Evolutionary conservation across 2,797 vertebrate species (phyloP).

Genomic region (Esox masquinongy): DNA sequence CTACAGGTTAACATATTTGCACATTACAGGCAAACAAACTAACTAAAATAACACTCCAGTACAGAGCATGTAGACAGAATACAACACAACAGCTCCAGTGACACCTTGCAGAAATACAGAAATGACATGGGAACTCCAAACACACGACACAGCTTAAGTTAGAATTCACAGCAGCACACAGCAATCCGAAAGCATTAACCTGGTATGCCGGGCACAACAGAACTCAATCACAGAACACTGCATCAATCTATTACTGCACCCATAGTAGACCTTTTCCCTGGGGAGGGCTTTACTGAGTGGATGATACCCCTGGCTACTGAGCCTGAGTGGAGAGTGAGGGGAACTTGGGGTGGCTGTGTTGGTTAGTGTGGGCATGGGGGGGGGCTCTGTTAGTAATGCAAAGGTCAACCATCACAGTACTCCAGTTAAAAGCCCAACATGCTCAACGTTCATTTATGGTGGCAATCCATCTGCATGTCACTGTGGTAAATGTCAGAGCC

Average conservation of each 20-base stretch:
- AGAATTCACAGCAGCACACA: background rate
- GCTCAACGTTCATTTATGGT: conserved; percentile 41
- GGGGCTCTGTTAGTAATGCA: background rate
- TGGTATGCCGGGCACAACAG: background rate
- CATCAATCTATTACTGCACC: background rate
- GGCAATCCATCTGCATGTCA: conserved; percentile 64
- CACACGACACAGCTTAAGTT: background rate
- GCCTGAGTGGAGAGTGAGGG: background rate
- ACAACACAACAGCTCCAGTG: too few species aligned
- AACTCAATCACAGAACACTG: background rate
- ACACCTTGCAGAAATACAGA: too few species aligned
- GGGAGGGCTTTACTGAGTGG: background rate
- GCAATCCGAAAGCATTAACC: background rate
- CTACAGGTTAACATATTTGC: too few species aligned
- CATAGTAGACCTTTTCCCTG: background rate
- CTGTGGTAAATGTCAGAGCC: conserved; percentile 59
- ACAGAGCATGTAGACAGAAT: too few species aligned
- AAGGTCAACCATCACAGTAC: background rate
- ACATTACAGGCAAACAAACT: too few species aligned
- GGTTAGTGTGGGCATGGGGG: background rate
- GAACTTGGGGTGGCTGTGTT: background rate
- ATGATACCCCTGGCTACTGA: background rate
- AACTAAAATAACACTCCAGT: too few species aligned
- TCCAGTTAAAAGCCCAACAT: background rate
- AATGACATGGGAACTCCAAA: too few species aligned